Base-by-base conservation (phyloP, 1,140 invertebrate genomes). In the Pteromalus puparum region DNA sequence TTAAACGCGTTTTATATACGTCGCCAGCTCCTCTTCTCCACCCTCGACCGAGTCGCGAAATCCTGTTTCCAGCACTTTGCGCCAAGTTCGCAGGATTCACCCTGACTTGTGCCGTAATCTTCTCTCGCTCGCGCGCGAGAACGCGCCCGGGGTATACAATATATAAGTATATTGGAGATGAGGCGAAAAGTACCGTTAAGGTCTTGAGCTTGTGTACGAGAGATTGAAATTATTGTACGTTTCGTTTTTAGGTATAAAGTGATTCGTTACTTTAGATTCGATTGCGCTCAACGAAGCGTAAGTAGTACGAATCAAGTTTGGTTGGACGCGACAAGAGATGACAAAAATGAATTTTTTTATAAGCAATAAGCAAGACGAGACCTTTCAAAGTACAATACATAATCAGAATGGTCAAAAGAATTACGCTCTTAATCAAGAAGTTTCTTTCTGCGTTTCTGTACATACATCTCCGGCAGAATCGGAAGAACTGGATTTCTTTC, bases 21-120 rank as follows among this genome's bases (percentile, higher is more conserved):
- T 21, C 67, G 10, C 21, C 26, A 1, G 5, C 13, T 72, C 24
- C 65, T 26, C 3, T 65, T 21, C 9, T n/a, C n/a, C n/a, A n/a
- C 21, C 24, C 12, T 38, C 24, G 13, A 26, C 30, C 30, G 7
- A 42, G 38, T 80, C 77, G 38, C 46, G 28, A 73, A 83, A 78
- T 73, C 76, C 67, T 72, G 42, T 84, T 79, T 84, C 75, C 67
- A 78, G 28, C 76, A 84, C 82, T 79, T 84, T 73, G 65, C 68
- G 34, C 42, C 65, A 67, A 72, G 1, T 79, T 73, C 67, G 21
- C 76, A 26, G 34, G 24, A 77, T 76, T 48, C 38, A 18, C 1
- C 15, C 48, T 42, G 70, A 75, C 70, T 65, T 75, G 30, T 48
- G n/a, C 30, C 28, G 48, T 77, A 83, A 83, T 83, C 74, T 74